Base-by-base conservation (phyloP, 2,113 vertebrate species). In the Zosterops japonicus region DNA sequence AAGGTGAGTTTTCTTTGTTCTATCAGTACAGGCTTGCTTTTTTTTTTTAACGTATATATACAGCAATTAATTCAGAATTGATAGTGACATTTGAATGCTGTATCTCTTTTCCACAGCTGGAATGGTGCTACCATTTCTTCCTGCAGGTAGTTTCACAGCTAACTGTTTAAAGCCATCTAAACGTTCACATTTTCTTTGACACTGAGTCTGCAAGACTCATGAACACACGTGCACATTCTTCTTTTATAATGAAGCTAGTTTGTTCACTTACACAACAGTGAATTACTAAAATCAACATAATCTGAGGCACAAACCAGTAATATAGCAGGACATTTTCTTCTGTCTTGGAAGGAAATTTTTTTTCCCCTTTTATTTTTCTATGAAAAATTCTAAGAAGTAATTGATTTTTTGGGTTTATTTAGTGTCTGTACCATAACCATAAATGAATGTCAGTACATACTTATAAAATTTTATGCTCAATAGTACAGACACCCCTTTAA, bases 281-380 rank as follows among this genome's bases (percentile, higher is more conserved):
- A 92, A 44, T 65, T 90, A 64, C 10, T 9, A 83, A 90, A 88
- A 65, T 49, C 35, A 71, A n/a, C 9, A 33, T 29, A 50, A 63
- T 63, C 63, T 72, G 41, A 36, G 10, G 29, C 22, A 67, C 14
- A 72, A 83, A 61, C 2, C 2, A 71, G 3, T 47, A 87, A 59
- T 1, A 56, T 53, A 69, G 3, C 2, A 56, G 25, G 15, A n/a
- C 2, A n/a, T 74, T 65, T 92, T 69, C 17, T 76, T 86, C 44
- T 65, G 18, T 16, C 7, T 50, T 13, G 15, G 4, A 12, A 27
- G 1, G 6, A 2, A 0, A n/a, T 11, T 14, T 23, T 22, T 22
- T 15, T 74, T 18, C 9, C 1, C 39, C 0, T 28, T 49, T 50
- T 55, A 31, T 35, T 55, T 68, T 61, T 21, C 1, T 2, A 2